Conservation (phyloP, 2,797 vertebrate species). For the Octomys mimax region DNA sequence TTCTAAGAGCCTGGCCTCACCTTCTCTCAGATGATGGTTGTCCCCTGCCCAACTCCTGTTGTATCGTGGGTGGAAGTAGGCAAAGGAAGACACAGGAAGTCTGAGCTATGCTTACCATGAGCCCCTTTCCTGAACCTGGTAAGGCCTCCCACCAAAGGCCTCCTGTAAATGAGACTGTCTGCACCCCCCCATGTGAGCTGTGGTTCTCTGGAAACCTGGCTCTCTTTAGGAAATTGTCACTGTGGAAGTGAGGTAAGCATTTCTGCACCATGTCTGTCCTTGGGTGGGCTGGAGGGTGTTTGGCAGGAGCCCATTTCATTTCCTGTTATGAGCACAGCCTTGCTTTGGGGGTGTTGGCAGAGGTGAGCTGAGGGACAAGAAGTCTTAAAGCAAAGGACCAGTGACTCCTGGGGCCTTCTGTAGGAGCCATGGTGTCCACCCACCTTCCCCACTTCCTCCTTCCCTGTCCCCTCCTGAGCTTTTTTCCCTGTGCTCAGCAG, state of each 20-base stretch:
- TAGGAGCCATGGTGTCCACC: background rate
- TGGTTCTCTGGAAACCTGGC: background rate
- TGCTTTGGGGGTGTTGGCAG: background rate
- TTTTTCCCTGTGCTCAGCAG: background rate
- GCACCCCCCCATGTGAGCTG: background rate
- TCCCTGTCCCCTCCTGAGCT: accelerated
- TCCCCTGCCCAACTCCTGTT: background rate
- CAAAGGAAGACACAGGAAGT: background rate
- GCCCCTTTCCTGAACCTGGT: background rate
- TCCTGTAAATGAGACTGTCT: background rate
- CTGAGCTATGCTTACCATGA: background rate
- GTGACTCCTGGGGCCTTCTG: background rate
- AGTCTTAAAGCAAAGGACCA: background rate
- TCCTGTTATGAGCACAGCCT: background rate
- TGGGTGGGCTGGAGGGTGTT: background rate
- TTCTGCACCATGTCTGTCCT: background rate
- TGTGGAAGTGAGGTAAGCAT: background rate
- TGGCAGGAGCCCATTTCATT: background rate
- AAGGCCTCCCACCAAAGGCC: too few species aligned
- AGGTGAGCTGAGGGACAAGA: background rate
- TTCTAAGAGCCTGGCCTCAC: background rate
- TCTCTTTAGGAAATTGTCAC: background rate
- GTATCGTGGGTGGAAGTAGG: accelerated
- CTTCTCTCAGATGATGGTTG: background rate
- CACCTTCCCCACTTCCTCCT: background rate